These are phyloP conservation scores for Mystacornis crossleyi DNA, from an alignment of 2,113 vertebrate species.

Conservation along the genomic window DNA sequence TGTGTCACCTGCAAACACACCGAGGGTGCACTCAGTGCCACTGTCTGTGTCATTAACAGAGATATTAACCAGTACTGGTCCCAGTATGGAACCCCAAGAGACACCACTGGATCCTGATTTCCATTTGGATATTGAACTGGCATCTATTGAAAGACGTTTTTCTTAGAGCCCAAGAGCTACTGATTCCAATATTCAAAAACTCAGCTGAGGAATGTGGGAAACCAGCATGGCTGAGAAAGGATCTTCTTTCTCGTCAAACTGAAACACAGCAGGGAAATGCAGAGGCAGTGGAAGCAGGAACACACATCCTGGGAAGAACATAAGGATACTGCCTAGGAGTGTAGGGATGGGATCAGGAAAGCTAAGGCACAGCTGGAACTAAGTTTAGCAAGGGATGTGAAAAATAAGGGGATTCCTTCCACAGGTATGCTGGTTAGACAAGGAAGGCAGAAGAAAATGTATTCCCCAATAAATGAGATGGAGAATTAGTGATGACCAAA, in stretches of 20 bases:
- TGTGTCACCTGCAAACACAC: not conserved
- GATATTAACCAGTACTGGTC: not conserved
- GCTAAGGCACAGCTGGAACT: not conserved
- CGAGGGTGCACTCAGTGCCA: not conserved
- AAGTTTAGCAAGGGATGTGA: not conserved
- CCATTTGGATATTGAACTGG: not conserved
- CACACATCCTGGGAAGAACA: not conserved
- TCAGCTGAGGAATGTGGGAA: not conserved
- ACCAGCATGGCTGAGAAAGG: not conserved
- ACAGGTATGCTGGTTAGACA: not conserved
- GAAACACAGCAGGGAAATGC: not conserved
- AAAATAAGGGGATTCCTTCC: not conserved
- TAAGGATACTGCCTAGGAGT: not conserved
- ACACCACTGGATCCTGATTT: not conserved
- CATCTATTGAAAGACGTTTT: not conserved
- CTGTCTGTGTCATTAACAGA: not conserved
- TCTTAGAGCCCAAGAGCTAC: not conserved
- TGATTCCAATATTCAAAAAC: not conserved
- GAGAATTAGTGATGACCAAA: not conserved
- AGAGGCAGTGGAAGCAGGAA: not conserved
- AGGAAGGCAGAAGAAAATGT: not conserved
- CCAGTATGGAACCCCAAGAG: not conserved
- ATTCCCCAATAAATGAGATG: not conserved
- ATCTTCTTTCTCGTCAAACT: not conserved
- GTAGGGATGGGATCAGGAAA: not conserved